A percentile compares a stretch with the other conserved stretches of the same genome.
Conservation (phyloP, 1,140 invertebrate species). For the Periplaneta americana region DNA sequence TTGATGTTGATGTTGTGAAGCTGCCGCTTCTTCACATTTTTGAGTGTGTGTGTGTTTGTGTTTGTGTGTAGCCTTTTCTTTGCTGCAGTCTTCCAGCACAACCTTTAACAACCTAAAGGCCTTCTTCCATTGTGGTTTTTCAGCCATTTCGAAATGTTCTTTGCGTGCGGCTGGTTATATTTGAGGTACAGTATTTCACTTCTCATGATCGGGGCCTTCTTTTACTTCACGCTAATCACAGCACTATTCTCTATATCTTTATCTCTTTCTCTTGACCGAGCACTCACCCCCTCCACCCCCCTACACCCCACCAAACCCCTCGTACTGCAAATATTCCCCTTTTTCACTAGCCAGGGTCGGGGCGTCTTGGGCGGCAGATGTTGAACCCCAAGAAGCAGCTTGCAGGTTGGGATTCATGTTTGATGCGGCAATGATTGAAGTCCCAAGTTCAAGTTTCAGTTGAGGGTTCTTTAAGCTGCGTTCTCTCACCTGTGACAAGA, state of each 20-base stretch:
- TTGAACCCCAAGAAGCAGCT: no score
- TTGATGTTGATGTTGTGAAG: not conserved
- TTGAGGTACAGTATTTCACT: conserved; percentile 53
- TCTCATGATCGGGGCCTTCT: conserved; percentile 3
- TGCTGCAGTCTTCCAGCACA: not conserved
- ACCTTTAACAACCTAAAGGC: conserved; percentile 19
- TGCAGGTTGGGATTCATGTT: no score
- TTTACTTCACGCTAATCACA: not conserved
- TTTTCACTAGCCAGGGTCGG: no score
- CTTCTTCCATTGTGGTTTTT: conserved; percentile 38
- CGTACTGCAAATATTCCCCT: no score
- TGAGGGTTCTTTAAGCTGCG: no score
- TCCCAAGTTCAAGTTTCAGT: no score
- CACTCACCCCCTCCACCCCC: not conserved
- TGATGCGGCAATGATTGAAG: no score
- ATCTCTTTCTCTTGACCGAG: not conserved
- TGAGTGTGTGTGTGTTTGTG: not conserved
- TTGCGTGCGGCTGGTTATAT: conserved; percentile 74
- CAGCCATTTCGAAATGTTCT: conserved; percentile 66
- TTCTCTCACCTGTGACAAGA: no score
- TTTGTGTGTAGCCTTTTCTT: not conserved
- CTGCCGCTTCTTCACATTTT: not conserved
- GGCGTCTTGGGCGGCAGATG: not conserved
- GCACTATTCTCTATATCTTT: not conserved
- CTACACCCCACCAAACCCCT: not conserved